Percentiles rank a stretch among this genome's conserved stretches.
Conservation (phyloP, 2,113 vertebrate genomes). For the Amphiprion ocellaris region DNA sequence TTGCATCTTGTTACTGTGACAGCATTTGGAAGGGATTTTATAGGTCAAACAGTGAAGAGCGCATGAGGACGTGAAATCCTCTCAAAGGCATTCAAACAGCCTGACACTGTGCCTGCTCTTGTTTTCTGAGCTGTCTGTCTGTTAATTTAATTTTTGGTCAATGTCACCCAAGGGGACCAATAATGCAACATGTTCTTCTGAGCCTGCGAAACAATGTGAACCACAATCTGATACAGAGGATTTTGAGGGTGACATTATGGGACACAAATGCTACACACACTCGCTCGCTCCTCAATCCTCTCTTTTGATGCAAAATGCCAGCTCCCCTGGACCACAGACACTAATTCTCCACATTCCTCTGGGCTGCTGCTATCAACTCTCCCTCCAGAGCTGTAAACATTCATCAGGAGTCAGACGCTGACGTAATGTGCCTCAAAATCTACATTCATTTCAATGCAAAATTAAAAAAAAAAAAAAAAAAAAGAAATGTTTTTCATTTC, state of each 20-base stretch:
- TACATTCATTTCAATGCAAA: slow-evolving; percentile 20
- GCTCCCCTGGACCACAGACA: slow-evolving; percentile 64
- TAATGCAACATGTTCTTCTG: slow-evolving; percentile 49
- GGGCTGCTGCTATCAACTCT: slow-evolving; percentile 66
- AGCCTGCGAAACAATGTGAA: slow-evolving; percentile 34
- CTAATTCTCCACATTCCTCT: slow-evolving; percentile 71
- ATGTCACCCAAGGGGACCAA: slow-evolving; percentile 73
- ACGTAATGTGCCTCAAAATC: slow-evolving; percentile 59
- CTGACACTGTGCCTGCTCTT: slow-evolving; percentile 54
- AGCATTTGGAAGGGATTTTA: slow-evolving; percentile 34
- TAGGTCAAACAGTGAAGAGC: slow-evolving; percentile 57
- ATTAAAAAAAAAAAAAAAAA: not conserved
- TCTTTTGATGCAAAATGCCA: slow-evolving; percentile 73
- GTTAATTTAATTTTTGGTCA: slow-evolving; percentile 72
- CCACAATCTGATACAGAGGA: slow-evolving; percentile 31
- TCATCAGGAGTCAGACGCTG: slow-evolving; percentile 58
- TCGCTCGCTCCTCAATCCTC: slow-evolving; percentile 18
- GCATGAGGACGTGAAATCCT: slow-evolving; percentile 38
- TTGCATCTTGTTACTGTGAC: slow-evolving; percentile 16
- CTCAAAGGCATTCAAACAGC: slow-evolving; percentile 41
- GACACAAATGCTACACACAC: slow-evolving; percentile 18
- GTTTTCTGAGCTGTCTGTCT: slow-evolving; percentile 61
- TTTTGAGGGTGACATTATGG: slow-evolving; percentile 63
- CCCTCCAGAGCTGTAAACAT: slow-evolving; percentile 63
- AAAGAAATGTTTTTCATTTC: not conserved